Conservation (phyloP, 35 echinoderm and acorn worm species). For the Apostichopus japonicus region DNA sequence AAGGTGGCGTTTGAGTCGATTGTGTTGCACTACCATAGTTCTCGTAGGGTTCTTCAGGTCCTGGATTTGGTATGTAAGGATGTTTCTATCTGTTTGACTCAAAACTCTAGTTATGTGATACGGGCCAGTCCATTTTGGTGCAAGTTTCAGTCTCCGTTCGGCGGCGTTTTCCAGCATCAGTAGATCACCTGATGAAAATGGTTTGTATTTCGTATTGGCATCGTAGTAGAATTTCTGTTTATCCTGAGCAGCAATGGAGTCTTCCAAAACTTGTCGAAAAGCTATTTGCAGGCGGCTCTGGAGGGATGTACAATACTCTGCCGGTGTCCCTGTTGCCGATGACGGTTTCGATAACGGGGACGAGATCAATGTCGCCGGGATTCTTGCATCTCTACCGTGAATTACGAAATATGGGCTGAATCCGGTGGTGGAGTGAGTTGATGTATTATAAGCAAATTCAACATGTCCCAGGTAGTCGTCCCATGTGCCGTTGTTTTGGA, state of each 20-base stretch:
- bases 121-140: constrained; percentile 36
- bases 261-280: not conserved
- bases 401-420: too few species aligned
- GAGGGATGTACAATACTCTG: not conserved
- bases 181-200: not conserved
- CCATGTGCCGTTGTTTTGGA: constrained; percentile 4
- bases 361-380: constrained; percentile 11
- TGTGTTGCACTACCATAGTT: constrained; percentile 13
- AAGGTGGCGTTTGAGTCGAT: not conserved
- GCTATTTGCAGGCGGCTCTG: not conserved
- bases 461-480: constrained; percentile 42
- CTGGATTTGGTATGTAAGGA: constrained; percentile 18
- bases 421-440: too few species aligned
- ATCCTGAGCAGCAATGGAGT: not conserved
- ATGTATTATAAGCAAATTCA: constrained; percentile 18
- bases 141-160: not conserved
- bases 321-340: not conserved
- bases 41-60: not conserved
- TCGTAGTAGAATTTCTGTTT: too few species aligned
- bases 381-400: not conserved
- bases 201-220: too few species aligned
- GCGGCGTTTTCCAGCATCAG: constrained; percentile 21
- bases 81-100: not conserved
- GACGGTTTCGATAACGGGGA: not conserved
- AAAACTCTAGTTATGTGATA: not conserved